A percentile compares a stretch with the other conserved stretches of the same genome.
phyloP scores from a whole-genome alignment of 2,797 vertebrate genomes.

The Dendrocincla fuliginosa region DNA sequence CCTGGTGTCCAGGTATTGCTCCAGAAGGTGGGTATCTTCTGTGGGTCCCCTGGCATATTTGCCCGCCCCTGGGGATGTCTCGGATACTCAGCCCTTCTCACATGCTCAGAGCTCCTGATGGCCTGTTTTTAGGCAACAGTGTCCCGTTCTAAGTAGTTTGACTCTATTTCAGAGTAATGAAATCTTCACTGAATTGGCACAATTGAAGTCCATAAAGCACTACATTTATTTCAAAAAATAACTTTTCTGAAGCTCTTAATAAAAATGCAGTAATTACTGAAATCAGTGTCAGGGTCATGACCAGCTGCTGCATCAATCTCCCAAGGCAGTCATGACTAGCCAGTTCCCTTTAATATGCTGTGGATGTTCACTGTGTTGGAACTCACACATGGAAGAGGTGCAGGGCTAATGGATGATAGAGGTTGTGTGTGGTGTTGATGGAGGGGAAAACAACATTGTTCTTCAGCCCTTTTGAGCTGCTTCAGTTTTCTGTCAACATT shows the following conservation, averaged over 20 bases:
- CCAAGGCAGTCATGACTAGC: background rate
- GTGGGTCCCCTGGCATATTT: background rate
- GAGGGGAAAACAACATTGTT: background rate
- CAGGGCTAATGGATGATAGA: background rate
- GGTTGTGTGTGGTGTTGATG: background rate
- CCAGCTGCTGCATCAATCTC: background rate
- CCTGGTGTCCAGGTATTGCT: background rate
- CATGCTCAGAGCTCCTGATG: background rate
- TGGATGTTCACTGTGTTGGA: background rate
- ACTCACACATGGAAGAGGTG: background rate
- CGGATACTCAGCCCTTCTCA: fast-evolving
- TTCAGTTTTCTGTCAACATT: background rate
- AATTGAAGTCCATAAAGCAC: background rate
- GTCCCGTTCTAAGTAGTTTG: background rate
- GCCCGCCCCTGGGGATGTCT: background rate
- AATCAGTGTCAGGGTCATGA: background rate
- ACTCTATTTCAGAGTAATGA: background rate
- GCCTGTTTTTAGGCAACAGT: background rate
- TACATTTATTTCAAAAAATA: background rate
- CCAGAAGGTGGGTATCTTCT: background rate
- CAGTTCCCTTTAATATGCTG: fast-evolving
- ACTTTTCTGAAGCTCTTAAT: background rate
- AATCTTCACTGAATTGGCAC: background rate
- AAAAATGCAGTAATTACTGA: background rate
- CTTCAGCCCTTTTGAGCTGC: background rate